These are phyloP conservation scores for Tryphoninae sp. DNA, from an alignment of 2,888 invertebrate genomes.

Conservation along the genomic window DNA sequence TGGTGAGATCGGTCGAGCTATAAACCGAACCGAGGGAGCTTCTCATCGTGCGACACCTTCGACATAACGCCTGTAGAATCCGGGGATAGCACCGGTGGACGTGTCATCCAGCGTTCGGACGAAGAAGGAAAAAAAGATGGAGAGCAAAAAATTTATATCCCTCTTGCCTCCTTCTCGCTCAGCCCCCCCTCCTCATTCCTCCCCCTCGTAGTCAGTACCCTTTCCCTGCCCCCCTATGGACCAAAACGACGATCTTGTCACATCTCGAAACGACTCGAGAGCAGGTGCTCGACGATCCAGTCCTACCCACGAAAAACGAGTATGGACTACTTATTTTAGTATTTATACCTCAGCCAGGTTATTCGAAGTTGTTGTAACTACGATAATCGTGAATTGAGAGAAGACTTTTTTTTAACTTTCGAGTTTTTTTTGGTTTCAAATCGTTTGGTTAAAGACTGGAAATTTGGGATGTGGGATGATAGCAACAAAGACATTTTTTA, in stretches of 20 bases:
- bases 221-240: not conserved
- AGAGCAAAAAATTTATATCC: slow-evolving; percentile 46
- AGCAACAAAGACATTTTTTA: no score
- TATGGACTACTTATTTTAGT: slow-evolving; percentile 47
- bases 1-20: slow-evolving; percentile 47
- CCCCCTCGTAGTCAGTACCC: not conserved
- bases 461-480: no score
- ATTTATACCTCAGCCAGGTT: slow-evolving; percentile 9
- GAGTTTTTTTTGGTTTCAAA: no score
- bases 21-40: slow-evolving; percentile 39
- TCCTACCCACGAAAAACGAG: slow-evolving; percentile 42
- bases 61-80: slow-evolving; percentile 1
- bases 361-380: not conserved
- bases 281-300: slow-evolving; percentile 54
- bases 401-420: no score
- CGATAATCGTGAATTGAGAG: not conserved
- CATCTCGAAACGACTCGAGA: slow-evolving; percentile 37
- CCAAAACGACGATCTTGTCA: slow-evolving; percentile 22
- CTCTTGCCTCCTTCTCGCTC: not conserved
- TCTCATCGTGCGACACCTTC: slow-evolving; percentile 55
- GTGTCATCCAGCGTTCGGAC: slow-evolving; percentile 54
- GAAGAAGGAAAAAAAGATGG: slow-evolving; percentile 26
- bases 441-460: no score
- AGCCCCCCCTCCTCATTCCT: not conserved
- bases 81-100: slow-evolving; percentile 37